phyloP scores from a whole-genome alignment of 1,140 invertebrate genomes.

The Bradynema listronoti region DNA sequence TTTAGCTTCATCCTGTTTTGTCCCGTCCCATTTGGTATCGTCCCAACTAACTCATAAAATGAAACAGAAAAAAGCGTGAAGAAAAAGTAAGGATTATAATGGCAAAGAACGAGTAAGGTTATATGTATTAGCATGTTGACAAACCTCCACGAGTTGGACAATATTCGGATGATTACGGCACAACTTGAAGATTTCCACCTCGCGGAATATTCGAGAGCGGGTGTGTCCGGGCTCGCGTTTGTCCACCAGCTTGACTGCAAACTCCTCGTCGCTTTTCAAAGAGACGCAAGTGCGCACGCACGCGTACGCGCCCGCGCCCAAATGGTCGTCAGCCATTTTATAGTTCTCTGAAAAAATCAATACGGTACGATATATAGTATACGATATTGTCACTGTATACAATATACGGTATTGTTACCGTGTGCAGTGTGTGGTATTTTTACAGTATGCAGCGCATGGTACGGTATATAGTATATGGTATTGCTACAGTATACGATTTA shows the following conservation, averaged over 20 bases:
- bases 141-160: slow-evolving; percentile 70
- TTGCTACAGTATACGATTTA: too few relatives aligned
- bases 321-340: slow-evolving; percentile 82
- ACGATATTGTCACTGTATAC: too few relatives aligned
- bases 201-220: slow-evolving; percentile 83
- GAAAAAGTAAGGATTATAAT: background rate
- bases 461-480: too few relatives aligned
- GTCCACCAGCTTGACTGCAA: slow-evolving; percentile 89
- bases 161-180: slow-evolving; percentile 92
- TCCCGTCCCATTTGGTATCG: too few relatives aligned
- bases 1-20: too few relatives aligned
- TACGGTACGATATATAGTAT: too few relatives aligned
- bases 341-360: slow-evolving; percentile 78
- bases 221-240: slow-evolving; percentile 87
- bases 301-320: slow-evolving; percentile 91
- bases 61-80: slow-evolving; percentile 18
- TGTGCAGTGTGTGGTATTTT: too few relatives aligned
- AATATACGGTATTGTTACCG: too few relatives aligned
- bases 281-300: slow-evolving; percentile 87
- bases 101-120: background rate
- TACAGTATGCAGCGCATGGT: too few relatives aligned
- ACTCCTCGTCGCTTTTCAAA: slow-evolving; percentile 81
- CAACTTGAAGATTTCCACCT: slow-evolving; percentile 96
- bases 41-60: too few relatives aligned
- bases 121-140: background rate